phyloP scores from a whole-genome alignment of 1,140 invertebrate genomes.

The Helicoverpa zea region DNA sequence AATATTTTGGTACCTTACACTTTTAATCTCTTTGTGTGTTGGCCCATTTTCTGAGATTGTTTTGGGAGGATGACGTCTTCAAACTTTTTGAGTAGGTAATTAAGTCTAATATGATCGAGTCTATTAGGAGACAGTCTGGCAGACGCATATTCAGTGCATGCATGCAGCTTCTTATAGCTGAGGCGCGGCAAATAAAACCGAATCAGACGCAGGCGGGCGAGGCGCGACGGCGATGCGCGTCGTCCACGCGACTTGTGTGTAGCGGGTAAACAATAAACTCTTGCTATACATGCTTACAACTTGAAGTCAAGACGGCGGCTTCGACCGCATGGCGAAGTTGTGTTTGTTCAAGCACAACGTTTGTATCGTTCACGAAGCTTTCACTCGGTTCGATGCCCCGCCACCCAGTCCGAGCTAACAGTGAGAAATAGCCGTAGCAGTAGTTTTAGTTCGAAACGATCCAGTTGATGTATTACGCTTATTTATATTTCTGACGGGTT shows the following conservation, averaged over 20 bases:
- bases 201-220: conserved; percentile 56
- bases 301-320: conserved; percentile 38
- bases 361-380: conserved; percentile 55
- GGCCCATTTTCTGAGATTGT: too few species aligned
- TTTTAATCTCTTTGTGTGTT: too few species aligned
- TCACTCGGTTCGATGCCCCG: conserved; percentile 60
- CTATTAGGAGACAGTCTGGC: conserved; percentile 65
- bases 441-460: conserved; percentile 26
- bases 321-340: conserved; percentile 41
- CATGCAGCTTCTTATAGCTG: conserved; percentile 78
- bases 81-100: not conserved
- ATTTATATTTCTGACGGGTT: conserved; percentile 21
- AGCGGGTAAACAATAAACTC: conserved; percentile 44
- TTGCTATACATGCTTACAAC: conserved; percentile 38
- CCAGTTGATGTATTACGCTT: conserved; percentile 25
- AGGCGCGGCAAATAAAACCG: conserved; percentile 68
- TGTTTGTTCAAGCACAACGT: conserved; percentile 48
- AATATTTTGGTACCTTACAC: too few species aligned
- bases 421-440: conserved; percentile 48
- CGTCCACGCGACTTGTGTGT: conserved; percentile 16
- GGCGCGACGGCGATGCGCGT: conserved; percentile 19
- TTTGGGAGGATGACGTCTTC: too few species aligned
- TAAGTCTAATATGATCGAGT: conserved; percentile 47
- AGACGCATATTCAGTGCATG: conserved; percentile 65
- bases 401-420: conserved; percentile 51